Base-by-base conservation (phyloP, 2,888 invertebrate species). In the Seira ritae region DNA sequence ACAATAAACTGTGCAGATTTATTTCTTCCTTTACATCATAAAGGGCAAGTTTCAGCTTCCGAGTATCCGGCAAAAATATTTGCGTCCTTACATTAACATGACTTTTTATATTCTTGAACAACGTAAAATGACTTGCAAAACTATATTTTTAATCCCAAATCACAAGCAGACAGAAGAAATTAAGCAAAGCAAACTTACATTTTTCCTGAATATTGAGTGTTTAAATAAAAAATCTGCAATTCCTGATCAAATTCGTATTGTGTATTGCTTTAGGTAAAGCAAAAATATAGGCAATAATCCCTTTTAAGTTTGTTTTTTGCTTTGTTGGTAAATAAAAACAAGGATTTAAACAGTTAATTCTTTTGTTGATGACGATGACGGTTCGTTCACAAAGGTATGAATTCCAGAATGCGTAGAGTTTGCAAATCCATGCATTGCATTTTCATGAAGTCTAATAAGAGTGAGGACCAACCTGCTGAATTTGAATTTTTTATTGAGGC, bases 401-500 rank as follows among this genome's bases (percentile, higher is more conserved):
- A 42, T 42, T 42, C 42, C 42, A 42, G 42, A 42, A 8, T 42
- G 12, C 42, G 42, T 42, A 8, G 4, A 12, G 42, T 8, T 12
- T 42, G 12, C 4, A 12, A 42, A 42, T 42, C 42, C 12, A 12
- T 42, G 22, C 70, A 50, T 46, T 46, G 46, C 42, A 70, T 70
- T 46, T n/a, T n/a, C n/a, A n/a, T n/a, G n/a, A n/a, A n/a, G n/a
- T n/a, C n/a, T n/a, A n/a, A n/a, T n/a, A n/a, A n/a, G n/a, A n/a
- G n/a, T n/a, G n/a, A n/a, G 70, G 42, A 46, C n/a, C 70, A 46
- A 6, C 70, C 70, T 70, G n/a, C 23, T 70, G 46, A 46, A 17
- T 19, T 68, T 31, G 24, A 68, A 70, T 19, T 50, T 70, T 70
- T 69, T 69, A 20, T 70, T 70, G 46, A 46, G 12, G 70, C 46